Base-by-base conservation (phyloP, 2,888 invertebrate species). In the Keiferia lycopersicella region DNA sequence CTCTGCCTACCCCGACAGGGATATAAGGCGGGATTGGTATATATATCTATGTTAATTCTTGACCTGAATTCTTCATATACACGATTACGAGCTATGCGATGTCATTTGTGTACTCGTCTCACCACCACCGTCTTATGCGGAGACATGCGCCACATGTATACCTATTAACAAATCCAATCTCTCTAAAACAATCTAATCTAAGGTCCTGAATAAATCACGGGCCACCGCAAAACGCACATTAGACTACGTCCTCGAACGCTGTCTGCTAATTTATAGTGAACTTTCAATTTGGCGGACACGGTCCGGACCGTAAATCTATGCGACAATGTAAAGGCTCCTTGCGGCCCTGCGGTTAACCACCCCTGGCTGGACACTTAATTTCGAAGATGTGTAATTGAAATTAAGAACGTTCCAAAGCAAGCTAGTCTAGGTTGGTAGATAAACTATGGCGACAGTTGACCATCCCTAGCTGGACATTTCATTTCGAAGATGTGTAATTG, bases 221-320 rank as follows among this genome's bases (percentile, higher is more conserved):
- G 22, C 20, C 14, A 53, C 62, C 62, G 16, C 62, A 53, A 45
- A 62, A 39, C 26, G 67, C 70, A 69, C 70, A 73, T 71, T 72
- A 74, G 75, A 34, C 34, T 68, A 72, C 69, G 75, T 66, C 73
- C 67, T 67, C 64, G 72, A 73, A 68, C 74, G 66, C 67, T 66
- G 65, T 67, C 63, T 69, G 73, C 77, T 83, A 84, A 90, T 90
- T 90, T 90, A 90, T 89, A 80, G 89, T 75, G 77, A 85, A 88
- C 88, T 90, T 90, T 90, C 90, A 88, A 88, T 90, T 88, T 84
- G 80, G 84, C 76, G 71, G 84, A 88, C 89, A 88, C 77, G 83
- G 78, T 69, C 80, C 79, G 67, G 69, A 70, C 73, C 83, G 86
- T 91, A 90, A 90, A 91, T 90, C 86, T 86, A 73, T 67, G 72